Conservation (phyloP, 1,140 invertebrate species). For the Vollenhovia emeryi region DNA sequence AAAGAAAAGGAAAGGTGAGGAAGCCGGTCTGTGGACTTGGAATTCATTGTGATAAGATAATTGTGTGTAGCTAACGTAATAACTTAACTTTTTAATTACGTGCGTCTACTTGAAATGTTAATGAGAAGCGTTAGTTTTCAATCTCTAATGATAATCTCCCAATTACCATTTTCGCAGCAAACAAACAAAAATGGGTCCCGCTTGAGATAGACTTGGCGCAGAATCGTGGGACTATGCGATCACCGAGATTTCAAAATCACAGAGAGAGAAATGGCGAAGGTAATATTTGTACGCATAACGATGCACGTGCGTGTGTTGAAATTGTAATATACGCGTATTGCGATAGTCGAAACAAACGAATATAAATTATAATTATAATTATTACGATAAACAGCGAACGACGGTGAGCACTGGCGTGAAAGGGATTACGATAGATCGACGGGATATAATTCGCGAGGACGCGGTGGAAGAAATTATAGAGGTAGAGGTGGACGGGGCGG, state of each 20-base stretch:
- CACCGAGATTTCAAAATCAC: slow-evolving; percentile 81
- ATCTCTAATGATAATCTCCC: slow-evolving; percentile 15
- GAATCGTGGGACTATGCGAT: slow-evolving; percentile 81
- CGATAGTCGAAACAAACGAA: neutral
- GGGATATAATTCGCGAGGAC: slow-evolving; percentile 75
- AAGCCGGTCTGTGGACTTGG: neutral
- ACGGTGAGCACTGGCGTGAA: slow-evolving; percentile 80
- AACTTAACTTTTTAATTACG: neutral
- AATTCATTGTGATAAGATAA: neutral
- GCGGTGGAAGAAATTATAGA: slow-evolving; percentile 78
- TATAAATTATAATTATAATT: slow-evolving; percentile 1
- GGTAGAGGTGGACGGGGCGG: slow-evolving; percentile 80
- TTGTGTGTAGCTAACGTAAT: slow-evolving; percentile 18
- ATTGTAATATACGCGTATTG: neutral
- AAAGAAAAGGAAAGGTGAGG: slow-evolving; percentile 85
- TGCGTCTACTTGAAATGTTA: neutral
- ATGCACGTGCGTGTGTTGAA: neutral
- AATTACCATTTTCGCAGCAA: slow-evolving; percentile 80
- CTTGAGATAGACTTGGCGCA: slow-evolving; percentile 90
- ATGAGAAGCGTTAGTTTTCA: slow-evolving; percentile 13
- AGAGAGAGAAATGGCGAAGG: slow-evolving; percentile 82
- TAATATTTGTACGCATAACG: slow-evolving; percentile 50
- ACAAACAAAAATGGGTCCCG: slow-evolving; percentile 92
- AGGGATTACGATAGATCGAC: slow-evolving; percentile 80
- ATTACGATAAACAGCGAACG: slow-evolving; percentile 42